phyloP scores from a whole-genome alignment of 2,113 vertebrate genomes.

The Elgaria multicarinata region DNA sequence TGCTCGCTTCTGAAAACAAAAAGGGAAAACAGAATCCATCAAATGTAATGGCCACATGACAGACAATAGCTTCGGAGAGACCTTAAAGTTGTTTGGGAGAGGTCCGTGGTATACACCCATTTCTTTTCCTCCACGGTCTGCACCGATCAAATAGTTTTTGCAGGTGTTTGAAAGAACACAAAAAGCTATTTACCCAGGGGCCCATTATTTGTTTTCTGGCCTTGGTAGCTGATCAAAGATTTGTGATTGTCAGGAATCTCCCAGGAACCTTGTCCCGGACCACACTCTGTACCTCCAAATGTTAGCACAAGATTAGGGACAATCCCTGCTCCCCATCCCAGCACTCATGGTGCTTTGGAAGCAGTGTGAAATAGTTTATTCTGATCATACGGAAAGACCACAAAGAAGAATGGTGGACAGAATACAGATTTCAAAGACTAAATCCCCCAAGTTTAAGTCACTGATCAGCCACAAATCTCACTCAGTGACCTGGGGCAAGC shows the following conservation, averaged over 20 bases:
- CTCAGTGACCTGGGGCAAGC: neutral
- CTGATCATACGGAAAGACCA: neutral
- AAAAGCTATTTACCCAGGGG: neutral
- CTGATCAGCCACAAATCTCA: no score
- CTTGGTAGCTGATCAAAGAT: neutral
- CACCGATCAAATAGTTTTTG: neutral
- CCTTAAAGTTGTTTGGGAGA: neutral
- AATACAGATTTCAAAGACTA: neutral
- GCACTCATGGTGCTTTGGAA: neutral
- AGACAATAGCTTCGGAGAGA: neutral
- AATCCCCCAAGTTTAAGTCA: neutral
- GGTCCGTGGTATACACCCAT: neutral
- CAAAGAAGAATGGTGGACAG: neutral
- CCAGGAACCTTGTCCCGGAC: neutral
- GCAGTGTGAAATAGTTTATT: neutral
- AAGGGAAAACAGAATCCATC: neutral
- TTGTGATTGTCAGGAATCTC: neutral
- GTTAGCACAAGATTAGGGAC: neutral
- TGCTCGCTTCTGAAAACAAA: conserved; percentile 87
- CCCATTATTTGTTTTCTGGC: neutral
- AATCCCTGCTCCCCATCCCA: neutral
- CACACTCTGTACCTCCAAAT: neutral
- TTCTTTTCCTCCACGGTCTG: neutral
- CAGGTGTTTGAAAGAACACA: neutral
- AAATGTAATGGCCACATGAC: conserved; percentile 12